Base-by-base conservation (phyloP, 1,140 invertebrate genomes). In the Trichonephila clavata region DNA sequence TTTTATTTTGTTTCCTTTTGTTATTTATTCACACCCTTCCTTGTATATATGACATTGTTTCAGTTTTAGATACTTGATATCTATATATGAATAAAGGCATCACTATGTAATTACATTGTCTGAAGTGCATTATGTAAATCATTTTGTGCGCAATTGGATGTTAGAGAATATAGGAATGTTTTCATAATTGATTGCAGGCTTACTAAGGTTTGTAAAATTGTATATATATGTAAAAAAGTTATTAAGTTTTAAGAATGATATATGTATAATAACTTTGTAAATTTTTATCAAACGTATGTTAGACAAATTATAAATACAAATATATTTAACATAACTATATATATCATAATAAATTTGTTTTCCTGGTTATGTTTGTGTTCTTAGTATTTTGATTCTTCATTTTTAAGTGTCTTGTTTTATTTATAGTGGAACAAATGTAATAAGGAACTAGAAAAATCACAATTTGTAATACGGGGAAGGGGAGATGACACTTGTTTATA, bases 311-410 rank as follows among this genome's bases (percentile, higher is more conserved):
- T 68, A 80, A 90, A 89, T 65, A 71, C 61, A 89, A 89, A 68
- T 89, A 90, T 90, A 90, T 90, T 90, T 90, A 71, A 77, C 88
- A 89, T 39, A 32, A 84, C 86, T 65, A 89, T 50, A 50, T 50
- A 50, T 90, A 59, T 90, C 32, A 90, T 77, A 90, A 90, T 90
- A 90, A 90, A 90, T 90, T 60, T 90, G 89, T 90, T 90, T 77
- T 89, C 65, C 63, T 89, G 87, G 50, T 89, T 89, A 77, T 89
- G 18, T 61, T 86, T 14, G 60, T 59, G 39, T 61, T 21, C 59
- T 59, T 24, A 61, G 14, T n/a, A 27, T 18, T 59, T 61, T 86
- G 6, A 50, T n/a, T 13, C 0, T 68, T 68, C 14, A 13, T 24
- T 68, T 68, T 68, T 3, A 68, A 68, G 24, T 5, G n/a, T 27